Evolutionary conservation across 2,888 invertebrate species (phyloP).

Genomic region (Scelioninae gen. 2): DNA sequence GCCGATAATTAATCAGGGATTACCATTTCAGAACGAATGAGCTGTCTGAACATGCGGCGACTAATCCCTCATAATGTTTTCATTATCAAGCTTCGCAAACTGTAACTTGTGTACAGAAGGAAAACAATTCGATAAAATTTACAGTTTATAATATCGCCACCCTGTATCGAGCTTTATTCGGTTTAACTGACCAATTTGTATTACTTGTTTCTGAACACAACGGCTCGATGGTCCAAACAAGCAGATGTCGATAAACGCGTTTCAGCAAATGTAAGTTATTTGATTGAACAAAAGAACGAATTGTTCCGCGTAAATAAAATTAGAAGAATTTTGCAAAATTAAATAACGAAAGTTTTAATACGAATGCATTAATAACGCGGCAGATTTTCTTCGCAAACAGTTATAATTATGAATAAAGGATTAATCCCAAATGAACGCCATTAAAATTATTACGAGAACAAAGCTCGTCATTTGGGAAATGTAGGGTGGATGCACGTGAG

Average conservation of each 20-base stretch:
- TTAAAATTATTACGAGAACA: slow-evolving; percentile 16
- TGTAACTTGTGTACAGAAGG: slow-evolving; percentile 9
- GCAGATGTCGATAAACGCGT: too few relatives aligned
- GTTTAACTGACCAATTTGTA: too few relatives aligned
- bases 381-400: neutral
- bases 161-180: too few relatives aligned
- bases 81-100: slow-evolving; percentile 33
- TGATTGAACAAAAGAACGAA: too few relatives aligned
- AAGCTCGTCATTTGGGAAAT: slow-evolving; percentile 51
- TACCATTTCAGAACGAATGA: slow-evolving; percentile 49
- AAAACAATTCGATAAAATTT: slow-evolving; percentile 29
- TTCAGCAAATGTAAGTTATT: too few relatives aligned
- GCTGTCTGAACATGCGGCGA: slow-evolving; percentile 37
- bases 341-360: neutral
- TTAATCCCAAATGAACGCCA: slow-evolving; percentile 20
- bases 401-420: slow-evolving; percentile 12
- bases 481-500: slow-evolving; percentile 38
- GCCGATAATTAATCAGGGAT: slow-evolving; percentile 57
- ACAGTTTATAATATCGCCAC: slow-evolving; percentile 9
- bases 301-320: too few relatives aligned
- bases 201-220: too few relatives aligned
- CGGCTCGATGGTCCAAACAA: too few relatives aligned
- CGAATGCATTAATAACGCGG: neutral
- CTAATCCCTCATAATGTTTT: slow-evolving; percentile 49
- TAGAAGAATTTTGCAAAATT: slow-evolving; percentile 11